phyloP scores from a whole-genome alignment of 2,113 vertebrate species.

The Ptilorrhoa leucosticta region DNA sequence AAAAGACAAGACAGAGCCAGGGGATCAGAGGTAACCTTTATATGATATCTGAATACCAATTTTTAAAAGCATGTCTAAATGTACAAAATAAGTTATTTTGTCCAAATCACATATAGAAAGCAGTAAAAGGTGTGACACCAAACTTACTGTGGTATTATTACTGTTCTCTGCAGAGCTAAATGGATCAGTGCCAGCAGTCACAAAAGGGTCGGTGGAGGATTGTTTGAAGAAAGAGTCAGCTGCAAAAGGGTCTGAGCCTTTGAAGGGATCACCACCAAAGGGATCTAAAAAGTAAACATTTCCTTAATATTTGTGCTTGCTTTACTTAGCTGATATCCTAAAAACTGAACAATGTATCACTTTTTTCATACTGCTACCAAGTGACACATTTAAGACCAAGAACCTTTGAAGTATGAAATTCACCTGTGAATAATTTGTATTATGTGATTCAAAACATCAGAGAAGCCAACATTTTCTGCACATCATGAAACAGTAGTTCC shows the following conservation, averaged over 20 bases:
- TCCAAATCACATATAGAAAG: neutral
- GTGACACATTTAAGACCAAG: neutral
- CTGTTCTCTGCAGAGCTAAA: constrained; percentile 61
- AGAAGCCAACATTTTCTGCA: neutral
- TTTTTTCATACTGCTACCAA: neutral
- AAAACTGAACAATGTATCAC: neutral
- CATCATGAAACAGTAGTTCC: neutral
- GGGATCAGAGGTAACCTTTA: neutral
- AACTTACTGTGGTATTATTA: constrained; percentile 64
- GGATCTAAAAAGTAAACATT: constrained; percentile 77
- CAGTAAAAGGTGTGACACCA: neutral
- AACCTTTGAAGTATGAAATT: neutral
- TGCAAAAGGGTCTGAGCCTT: constrained; percentile 95
- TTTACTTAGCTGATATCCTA: neutral
- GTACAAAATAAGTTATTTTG: neutral
- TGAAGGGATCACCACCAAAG: constrained; percentile 95
- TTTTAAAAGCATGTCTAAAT: neutral
- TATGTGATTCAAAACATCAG: neutral
- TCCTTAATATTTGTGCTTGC: neutral
- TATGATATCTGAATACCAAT: neutral
- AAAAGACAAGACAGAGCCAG: neutral
- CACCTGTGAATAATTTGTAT: neutral
- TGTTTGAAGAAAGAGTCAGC: constrained; percentile 90
- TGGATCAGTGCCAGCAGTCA: constrained; percentile 75
- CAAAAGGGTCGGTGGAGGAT: constrained; percentile 76